These are phyloP conservation scores for Syndactyla subalaris DNA, from an alignment of 2,797 vertebrate genomes.

Conservation along the genomic window DNA sequence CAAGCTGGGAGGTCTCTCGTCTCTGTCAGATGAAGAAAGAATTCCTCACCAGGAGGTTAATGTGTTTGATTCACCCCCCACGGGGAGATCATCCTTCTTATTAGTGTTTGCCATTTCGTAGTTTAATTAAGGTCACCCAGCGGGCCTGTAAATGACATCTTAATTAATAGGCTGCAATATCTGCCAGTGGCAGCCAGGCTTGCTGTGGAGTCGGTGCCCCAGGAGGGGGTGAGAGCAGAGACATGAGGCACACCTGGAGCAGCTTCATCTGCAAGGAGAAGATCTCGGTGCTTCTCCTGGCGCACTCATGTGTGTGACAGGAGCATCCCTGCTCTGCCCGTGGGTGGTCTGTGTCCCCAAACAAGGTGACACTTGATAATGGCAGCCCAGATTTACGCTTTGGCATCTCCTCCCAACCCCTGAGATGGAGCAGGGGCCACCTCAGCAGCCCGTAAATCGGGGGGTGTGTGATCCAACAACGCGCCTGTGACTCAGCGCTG, in stretches of 20 bases:
- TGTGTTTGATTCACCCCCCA: constrained; percentile 10
- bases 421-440: background rate
- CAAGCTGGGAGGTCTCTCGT: background rate
- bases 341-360: background rate
- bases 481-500: background rate
- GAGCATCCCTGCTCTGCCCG: background rate
- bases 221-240: background rate
- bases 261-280: background rate
- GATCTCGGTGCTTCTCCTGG: fast-evolving
- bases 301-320: background rate
- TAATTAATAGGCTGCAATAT: constrained; percentile 55
- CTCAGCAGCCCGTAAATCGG: background rate
- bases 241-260: background rate
- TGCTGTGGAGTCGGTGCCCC: background rate
- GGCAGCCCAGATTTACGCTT: background rate
- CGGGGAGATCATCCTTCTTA: constrained; percentile 44
- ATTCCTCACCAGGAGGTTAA: constrained; percentile 38
- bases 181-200: background rate
- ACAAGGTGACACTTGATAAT: background rate
- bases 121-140: constrained; percentile 67
- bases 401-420: background rate
- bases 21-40: background rate
- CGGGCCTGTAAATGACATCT: constrained; percentile 60
- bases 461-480: background rate
- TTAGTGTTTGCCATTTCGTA: constrained; percentile 50